Evolutionary conservation across 2,797 vertebrate species (phyloP).

Genomic region (Eulemur coronatus): DNA sequence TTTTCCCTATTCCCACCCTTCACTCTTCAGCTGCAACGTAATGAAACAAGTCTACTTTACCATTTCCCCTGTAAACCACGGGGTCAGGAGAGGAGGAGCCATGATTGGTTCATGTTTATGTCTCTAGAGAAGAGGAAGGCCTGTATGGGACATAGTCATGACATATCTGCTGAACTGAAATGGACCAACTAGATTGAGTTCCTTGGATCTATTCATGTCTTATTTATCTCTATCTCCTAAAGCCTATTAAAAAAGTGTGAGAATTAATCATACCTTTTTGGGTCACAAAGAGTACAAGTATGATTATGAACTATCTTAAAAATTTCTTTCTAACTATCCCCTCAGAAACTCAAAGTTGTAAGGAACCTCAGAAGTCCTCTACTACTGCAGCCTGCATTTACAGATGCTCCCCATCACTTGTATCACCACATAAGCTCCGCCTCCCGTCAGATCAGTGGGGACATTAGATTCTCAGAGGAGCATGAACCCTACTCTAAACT

Average conservation of each 20-base stretch:
- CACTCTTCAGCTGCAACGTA: neutral
- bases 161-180: neutral
- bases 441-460: too few relatives aligned
- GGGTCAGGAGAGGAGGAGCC: neutral
- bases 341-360: neutral
- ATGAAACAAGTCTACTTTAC: neutral
- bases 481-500: too few relatives aligned
- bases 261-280: neutral
- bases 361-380: neutral
- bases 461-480: too few relatives aligned
- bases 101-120: neutral
- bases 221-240: neutral
- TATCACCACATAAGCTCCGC: too few relatives aligned
- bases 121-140: neutral
- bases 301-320: neutral
- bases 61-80: neutral
- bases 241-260: neutral
- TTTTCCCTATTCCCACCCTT: neutral
- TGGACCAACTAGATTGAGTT: neutral
- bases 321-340: neutral
- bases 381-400: too few relatives aligned
- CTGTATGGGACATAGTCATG: neutral
- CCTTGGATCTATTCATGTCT: neutral
- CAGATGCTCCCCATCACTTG: too few relatives aligned
- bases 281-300: neutral